Base-by-base conservation (phyloP, 37 sponge, comb jelly and placozoan species). In the Cliona cf. orientalis region DNA sequence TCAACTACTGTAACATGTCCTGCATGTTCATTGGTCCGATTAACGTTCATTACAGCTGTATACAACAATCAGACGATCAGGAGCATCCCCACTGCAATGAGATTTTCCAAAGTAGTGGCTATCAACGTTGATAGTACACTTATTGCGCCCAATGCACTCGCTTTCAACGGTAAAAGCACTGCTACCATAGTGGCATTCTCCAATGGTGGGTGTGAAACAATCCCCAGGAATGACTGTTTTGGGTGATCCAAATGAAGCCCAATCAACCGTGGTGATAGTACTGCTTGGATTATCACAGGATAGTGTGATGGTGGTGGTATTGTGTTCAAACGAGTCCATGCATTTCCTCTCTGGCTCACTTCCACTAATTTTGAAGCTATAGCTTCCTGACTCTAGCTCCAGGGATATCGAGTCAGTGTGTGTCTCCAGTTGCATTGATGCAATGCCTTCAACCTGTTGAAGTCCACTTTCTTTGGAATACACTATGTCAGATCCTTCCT, bases 161-260 rank as follows among this genome's bases (percentile, higher is more conserved):
- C 40, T 29, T 38, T 76, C 76, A 25, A 76, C 62, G 11, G 29
- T 42, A n/a, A 28, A 42, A 19, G 22, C 1, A 29, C 76, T 59
- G 40, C 62, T 60, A 1, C 76, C 76, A 58, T 25, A 25, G 19
- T 76, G 61, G 5, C 76, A 76, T 21, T 37, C 40, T 1, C 81
- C 81, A 23, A 34, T 4, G 1, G 53, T 32, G 53, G 45, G 73
- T 17, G 35, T 21, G 6, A 46, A 46, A 46, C 73, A 72, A 3
- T 29, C 41, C 1, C 71, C 9, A 19, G 53, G 14, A 9, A 49
- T 12, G 5, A 49, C 36, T 26, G 57, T 53, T 14, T 35, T 31
- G 26, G 81, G 81, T 56, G 36, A 56, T n/a, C 81, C 81, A 34
- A 59, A 80, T 1, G 81, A 80, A 22, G 46, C 71, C 81, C 81